Base-by-base conservation (phyloP, 2,888 invertebrate genomes). In the Saturnia pavonia region DNA sequence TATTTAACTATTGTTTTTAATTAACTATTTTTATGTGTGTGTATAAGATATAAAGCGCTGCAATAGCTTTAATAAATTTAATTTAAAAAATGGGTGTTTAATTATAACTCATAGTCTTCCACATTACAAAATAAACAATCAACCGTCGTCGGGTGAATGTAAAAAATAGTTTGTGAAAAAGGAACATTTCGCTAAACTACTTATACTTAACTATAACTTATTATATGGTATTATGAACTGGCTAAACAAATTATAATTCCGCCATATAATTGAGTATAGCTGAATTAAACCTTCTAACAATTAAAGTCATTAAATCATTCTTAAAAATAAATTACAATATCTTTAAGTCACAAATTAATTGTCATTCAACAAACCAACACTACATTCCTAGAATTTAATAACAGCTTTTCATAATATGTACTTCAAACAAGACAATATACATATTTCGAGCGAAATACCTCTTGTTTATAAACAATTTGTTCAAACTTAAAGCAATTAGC, bases 371-470 rank as follows among this genome's bases (percentile, higher is more conserved):
- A n/a, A 63, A 40, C 63, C 40, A 40, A n/a, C 19, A 65, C n/a
- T 1, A 65, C 2, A 22, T 68, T 73, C 69, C 22, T 71, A 72
- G 75, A 72, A 40, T 34, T 22, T 75, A 74, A 63, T 71, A 74
- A 69, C 25, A 60, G 74, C 74, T 75, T 74, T 71, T 43, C 65
- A 63, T 70, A 27, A 34, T 14, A 12, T 12, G 25, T 63, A 40
- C 16, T 65, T n/a, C 19, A 40, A 40, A 40, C 8, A 63, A 63
- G 34, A 65, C 65, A 65, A 65, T 65, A 40, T 1, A 16, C 65
- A 65, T 65, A 65, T 65, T 65, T 65, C 65, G 9, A 19, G 40
- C 34, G 65, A 65, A 65, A 34, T 65, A 65, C 19, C 65, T 34
- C 65, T 9, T 14, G 42, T 69, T 48, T 67, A 16, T 43, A 71